Evolutionary conservation across 1,140 invertebrate species (phyloP).

Genomic region (Bombus haemorrhoidalis): DNA sequence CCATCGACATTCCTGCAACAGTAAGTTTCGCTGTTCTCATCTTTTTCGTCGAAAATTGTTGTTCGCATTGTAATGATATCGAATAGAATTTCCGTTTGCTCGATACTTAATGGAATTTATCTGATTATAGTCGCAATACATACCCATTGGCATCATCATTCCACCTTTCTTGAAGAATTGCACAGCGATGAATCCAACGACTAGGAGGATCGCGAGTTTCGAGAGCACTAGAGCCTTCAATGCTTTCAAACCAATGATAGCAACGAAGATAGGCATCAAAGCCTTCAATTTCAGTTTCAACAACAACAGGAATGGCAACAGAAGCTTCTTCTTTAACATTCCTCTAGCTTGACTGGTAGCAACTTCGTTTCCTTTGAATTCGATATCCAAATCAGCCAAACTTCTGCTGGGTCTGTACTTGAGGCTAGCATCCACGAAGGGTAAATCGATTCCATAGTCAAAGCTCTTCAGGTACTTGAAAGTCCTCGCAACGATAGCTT

Average conservation of each 20-base stretch:
- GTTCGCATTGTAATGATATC: background rate
- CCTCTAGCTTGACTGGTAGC: constrained; percentile 87
- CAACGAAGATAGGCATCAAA: constrained; percentile 91
- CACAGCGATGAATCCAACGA: constrained; percentile 90
- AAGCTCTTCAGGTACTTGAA: constrained; percentile 87
- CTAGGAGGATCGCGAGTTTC: constrained; percentile 90
- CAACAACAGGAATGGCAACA: constrained; percentile 89
- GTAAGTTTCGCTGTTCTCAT: constrained; percentile 15
- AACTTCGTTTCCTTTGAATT: constrained; percentile 87
- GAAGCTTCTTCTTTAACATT: constrained; percentile 90
- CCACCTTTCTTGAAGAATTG: constrained; percentile 88
- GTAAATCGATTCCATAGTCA: constrained; percentile 87
- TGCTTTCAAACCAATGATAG: constrained; percentile 90
- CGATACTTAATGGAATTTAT: background rate
- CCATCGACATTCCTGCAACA: constrained; percentile 88
- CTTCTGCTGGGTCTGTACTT: constrained; percentile 81
- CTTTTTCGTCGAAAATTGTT: background rate
- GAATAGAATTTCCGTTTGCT: background rate
- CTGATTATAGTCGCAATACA: constrained; percentile 4
- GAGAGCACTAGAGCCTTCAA: constrained; percentile 91
- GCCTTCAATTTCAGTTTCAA: constrained; percentile 93
- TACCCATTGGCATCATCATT: constrained; percentile 79
- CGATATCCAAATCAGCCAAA: constrained; percentile 83
- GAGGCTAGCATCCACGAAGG: constrained; percentile 81
- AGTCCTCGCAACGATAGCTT: constrained; percentile 88